Evolutionary conservation across 2,113 vertebrate genomes (phyloP).

Genomic region (western clawed frog (Xenopus tropicalis)): UCB_Xtro_10.0 CM004446.2:54974001-54974500

Average conservation of each 20-base stretch:
- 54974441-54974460: not conserved
- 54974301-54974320: no score
- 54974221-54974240: not conserved
- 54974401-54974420: no score
- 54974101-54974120: constrained; percentile 50
- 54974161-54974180: not conserved
- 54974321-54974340: no score
- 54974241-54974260: no score
- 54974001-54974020: constrained; percentile 34
- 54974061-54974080: constrained; percentile 37
- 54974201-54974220: not conserved
- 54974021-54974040: constrained; percentile 44
- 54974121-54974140: constrained; percentile 14
- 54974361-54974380: no score
- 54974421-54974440: not conserved
- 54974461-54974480: no score
- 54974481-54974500: no score
- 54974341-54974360: no score
- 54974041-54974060: constrained; percentile 47
- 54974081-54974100: constrained; percentile 39
- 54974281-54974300: no score
- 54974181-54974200: not conserved
- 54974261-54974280: no score
- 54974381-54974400: no score
- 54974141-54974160: not conserved